Conservation (phyloP, 2,797 vertebrate genomes). For the Rhinatrema bivittatum region DNA sequence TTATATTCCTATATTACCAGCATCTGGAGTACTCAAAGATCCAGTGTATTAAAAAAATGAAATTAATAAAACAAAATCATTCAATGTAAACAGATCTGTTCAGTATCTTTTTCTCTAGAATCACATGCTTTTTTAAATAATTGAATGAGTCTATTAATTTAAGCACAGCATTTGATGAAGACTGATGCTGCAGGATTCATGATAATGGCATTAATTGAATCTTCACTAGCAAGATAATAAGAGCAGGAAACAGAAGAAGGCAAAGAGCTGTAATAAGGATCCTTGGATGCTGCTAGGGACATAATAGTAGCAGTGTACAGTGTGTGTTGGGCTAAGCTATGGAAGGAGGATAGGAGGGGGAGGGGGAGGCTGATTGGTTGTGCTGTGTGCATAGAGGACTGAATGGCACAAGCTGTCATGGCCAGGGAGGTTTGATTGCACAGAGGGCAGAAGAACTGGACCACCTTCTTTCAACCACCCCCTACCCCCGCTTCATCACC, state of each 20-base stretch:
- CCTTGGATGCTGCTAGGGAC: too few species aligned
- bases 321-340: too few species aligned
- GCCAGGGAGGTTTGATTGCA: too few species aligned
- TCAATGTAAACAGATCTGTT: conserved; percentile 35
- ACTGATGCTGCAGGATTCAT: conserved; percentile 33
- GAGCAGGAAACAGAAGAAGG: conserved; percentile 24
- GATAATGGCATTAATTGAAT: conserved; percentile 37
- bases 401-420: too few species aligned
- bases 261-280: conserved; percentile 27
- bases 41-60: conserved; percentile 34
- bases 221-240: conserved; percentile 21
- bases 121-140: conserved; percentile 47
- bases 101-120: conserved; percentile 57
- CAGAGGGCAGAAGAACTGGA: too few species aligned
- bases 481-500: too few species aligned
- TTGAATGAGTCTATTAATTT: conserved; percentile 47
- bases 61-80: conserved; percentile 43
- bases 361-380: too few species aligned
- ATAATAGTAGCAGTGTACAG: too few species aligned
- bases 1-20: conserved; percentile 15
- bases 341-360: too few species aligned
- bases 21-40: conserved; percentile 19
- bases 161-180: conserved; percentile 28
- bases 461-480: too few species aligned
- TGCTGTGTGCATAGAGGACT: too few species aligned